A percentile compares a stretch with the other conserved stretches of the same genome.
phyloP scores from a whole-genome alignment of 2,113 vertebrate species.

The Cranoglanis bouderius region DNA sequence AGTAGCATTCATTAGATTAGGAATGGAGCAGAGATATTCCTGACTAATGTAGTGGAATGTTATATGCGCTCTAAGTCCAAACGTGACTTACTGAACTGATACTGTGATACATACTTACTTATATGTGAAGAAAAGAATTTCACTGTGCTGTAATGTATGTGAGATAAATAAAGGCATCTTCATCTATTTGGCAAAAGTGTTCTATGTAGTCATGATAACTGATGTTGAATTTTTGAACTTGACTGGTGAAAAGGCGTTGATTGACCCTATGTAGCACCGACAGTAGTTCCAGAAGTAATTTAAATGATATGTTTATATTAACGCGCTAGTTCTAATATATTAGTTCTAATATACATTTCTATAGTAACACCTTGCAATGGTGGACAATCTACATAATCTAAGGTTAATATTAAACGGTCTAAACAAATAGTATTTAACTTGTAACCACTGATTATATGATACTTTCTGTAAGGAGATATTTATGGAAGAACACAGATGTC shows the following conservation, averaged over 20 bases:
- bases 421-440: background rate
- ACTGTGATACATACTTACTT: background rate
- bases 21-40: background rate
- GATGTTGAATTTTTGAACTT: background rate
- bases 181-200: background rate
- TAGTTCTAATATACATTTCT: background rate
- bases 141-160: background rate
- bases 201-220: background rate
- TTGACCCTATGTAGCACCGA: background rate
- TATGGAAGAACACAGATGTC: background rate
- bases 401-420: background rate
- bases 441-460: background rate
- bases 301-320: background rate
- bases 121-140: background rate
- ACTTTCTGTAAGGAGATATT: background rate
- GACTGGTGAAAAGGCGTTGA: background rate
- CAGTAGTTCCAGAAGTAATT: background rate
- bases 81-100: background rate
- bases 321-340: background rate
- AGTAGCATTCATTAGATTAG: slow-evolving; percentile 28
- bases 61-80: background rate
- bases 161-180: background rate
- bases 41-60: slow-evolving; percentile 2
- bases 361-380: background rate
- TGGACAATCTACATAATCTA: too few relatives aligned